Conservation (phyloP, 1,140 invertebrate species). For the Apis dorsata region DNA sequence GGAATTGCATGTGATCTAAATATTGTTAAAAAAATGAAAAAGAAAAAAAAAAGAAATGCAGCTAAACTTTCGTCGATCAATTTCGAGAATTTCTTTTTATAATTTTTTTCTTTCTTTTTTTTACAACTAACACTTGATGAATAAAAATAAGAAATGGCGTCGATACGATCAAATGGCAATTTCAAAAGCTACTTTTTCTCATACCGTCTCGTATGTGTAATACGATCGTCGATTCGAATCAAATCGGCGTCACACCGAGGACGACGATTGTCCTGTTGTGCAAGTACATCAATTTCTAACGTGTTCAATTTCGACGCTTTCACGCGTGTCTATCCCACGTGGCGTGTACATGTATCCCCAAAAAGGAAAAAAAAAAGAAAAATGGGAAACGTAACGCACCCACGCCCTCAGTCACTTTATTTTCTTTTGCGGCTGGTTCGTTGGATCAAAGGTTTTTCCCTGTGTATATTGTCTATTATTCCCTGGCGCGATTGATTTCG, state of each 20-base stretch:
- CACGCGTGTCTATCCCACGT: slow-evolving; percentile 9
- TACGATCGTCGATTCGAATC: slow-evolving; percentile 53
- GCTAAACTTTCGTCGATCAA: neutral
- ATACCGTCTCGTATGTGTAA: neutral
- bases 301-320: slow-evolving; percentile 48
- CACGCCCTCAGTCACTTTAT: slow-evolving; percentile 46
- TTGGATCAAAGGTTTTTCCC: slow-evolving; percentile 71
- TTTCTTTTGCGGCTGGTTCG: slow-evolving; percentile 71
- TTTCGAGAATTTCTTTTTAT: neutral
- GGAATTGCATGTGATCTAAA: neutral
- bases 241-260: slow-evolving; percentile 38
- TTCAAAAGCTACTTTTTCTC: slow-evolving; percentile 14
- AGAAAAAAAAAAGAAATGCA: neutral
- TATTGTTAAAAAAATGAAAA: neutral
- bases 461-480: slow-evolving; percentile 59
- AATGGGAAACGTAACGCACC: slow-evolving; percentile 2
- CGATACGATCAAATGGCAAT: neutral
- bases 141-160: neutral
- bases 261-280: slow-evolving; percentile 50
- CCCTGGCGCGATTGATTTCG: slow-evolving; percentile 37
- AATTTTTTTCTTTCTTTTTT: neutral
- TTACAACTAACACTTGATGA: neutral
- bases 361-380: neutral
- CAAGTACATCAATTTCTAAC: slow-evolving; percentile 30
- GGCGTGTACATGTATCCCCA: neutral